phyloP scores from a whole-genome alignment of 1,140 invertebrate species.

The Diprion similis region DNA sequence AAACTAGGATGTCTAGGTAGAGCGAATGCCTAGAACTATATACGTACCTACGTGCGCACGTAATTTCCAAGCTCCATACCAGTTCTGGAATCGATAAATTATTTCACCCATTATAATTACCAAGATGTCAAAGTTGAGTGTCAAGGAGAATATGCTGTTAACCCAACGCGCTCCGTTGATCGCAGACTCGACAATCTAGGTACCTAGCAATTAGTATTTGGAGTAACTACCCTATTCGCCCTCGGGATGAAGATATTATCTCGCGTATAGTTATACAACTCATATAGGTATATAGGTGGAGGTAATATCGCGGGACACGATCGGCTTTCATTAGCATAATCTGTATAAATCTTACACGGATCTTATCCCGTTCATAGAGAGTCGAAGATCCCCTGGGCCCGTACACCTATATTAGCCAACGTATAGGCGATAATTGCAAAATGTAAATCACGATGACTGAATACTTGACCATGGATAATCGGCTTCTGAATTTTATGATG shows the following conservation, averaged over 20 bases:
- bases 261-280: constrained; percentile 35
- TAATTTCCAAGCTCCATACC: neutral
- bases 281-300: constrained; percentile 23
- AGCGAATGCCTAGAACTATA: too few relatives aligned
- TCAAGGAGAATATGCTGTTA: neutral
- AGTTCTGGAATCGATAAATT: neutral
- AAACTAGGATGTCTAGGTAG: too few relatives aligned
- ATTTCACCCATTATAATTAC: neutral
- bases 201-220: constrained; percentile 35
- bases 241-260: constrained; percentile 48
- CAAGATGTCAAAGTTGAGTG: constrained; percentile 7
- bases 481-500: constrained; percentile 4
- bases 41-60: neutral
- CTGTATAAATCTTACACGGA: constrained; percentile 50
- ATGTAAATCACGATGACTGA: neutral
- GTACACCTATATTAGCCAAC: neutral
- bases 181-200: neutral
- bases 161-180: neutral
- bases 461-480: constrained; percentile 5
- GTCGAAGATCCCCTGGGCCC: neutral
- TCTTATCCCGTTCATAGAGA: constrained; percentile 37
- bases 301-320: constrained; percentile 39
- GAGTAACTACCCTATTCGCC: constrained; percentile 26
- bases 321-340: constrained; percentile 55
- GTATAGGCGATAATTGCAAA: neutral